A percentile compares a stretch with the other conserved stretches of the same genome.
Evolutionary conservation across 2,113 vertebrate genomes (phyloP).

Genomic region (Rutilus rutilus): DNA sequence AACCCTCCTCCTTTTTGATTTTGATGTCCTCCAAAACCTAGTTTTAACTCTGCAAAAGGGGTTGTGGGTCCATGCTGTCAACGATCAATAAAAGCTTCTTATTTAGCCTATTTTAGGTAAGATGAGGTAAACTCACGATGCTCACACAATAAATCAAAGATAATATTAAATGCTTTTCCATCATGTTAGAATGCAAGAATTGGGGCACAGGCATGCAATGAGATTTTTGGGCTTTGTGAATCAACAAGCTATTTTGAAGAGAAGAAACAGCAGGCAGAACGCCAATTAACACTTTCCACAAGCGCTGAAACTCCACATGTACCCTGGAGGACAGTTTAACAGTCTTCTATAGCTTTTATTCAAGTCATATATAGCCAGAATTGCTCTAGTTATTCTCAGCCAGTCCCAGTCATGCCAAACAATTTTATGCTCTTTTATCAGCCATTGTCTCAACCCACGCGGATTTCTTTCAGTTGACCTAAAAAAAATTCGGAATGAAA

Average conservation of each 20-base stretch:
- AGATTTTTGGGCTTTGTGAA: slow-evolving; percentile 21
- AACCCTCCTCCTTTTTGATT: neutral
- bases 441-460: neutral
- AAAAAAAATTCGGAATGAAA: neutral
- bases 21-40: neutral
- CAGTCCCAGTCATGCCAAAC: neutral
- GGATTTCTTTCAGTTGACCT: slow-evolving; percentile 30
- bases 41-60: neutral
- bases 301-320: slow-evolving; percentile 1
- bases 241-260: slow-evolving; percentile 26
- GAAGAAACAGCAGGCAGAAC: slow-evolving; percentile 28
- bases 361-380: slow-evolving; percentile 10
- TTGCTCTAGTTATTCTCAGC: slow-evolving; percentile 13
- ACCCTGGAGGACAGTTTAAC: slow-evolving; percentile 28
- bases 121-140: neutral
- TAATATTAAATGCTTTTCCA: neutral
- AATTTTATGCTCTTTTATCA: slow-evolving; percentile 5
- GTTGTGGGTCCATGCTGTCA: neutral
- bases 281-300: slow-evolving; percentile 40
- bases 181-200: slow-evolving; percentile 14
- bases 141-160: neutral
- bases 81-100: neutral
- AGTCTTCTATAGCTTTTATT: neutral
- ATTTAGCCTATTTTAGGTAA: slow-evolving; percentile 5
- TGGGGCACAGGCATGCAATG: neutral